Percentiles rank a stretch among this genome's conserved stretches.
phyloP scores from a whole-genome alignment of 2,888 invertebrate species.

The Sphaeridia pumilis region DNA sequence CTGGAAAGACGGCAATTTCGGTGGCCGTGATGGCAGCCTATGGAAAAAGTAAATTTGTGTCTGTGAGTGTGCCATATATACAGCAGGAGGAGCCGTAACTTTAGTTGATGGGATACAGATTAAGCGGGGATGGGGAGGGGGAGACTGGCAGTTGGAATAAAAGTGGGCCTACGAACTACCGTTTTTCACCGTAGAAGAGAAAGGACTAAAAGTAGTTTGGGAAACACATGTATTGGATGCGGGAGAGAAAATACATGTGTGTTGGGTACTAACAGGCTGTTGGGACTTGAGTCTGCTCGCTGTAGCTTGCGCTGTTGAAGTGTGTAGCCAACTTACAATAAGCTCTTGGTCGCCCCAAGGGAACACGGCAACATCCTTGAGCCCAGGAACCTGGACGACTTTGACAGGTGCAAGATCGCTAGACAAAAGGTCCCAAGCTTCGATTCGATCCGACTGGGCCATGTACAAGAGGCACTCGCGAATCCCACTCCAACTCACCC shows the following conservation, averaged over 20 bases:
- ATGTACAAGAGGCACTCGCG: slow-evolving; percentile 26
- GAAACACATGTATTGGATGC: background rate
- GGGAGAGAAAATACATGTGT: background rate
- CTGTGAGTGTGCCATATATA: too few species aligned
- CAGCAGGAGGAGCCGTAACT: too few species aligned
- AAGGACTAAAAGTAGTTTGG: too few species aligned
- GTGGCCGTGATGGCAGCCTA: slow-evolving; percentile 5
- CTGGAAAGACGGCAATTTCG: slow-evolving; percentile 5
- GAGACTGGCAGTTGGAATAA: too few species aligned
- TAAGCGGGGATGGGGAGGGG: too few species aligned
- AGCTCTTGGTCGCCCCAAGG: slow-evolving; percentile 9
- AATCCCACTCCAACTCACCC: slow-evolving; percentile 25
- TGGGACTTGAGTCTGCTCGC: too few species aligned
- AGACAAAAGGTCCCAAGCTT: slow-evolving; percentile 25
- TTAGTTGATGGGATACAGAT: too few species aligned
- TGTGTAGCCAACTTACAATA: slow-evolving; percentile 4
- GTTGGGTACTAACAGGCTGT: too few species aligned
- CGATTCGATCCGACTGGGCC: slow-evolving; percentile 20
- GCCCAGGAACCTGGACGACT: slow-evolving; percentile 19
- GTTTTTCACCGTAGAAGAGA: too few species aligned
- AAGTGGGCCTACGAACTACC: too few species aligned
- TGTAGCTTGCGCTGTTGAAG: too few species aligned
- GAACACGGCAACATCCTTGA: slow-evolving; percentile 24
- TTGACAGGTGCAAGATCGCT: slow-evolving; percentile 30
- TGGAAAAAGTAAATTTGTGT: too few species aligned